Base-by-base conservation (phyloP, 2,888 invertebrate genomes). In the Hipparchia sbordonii region DNA sequence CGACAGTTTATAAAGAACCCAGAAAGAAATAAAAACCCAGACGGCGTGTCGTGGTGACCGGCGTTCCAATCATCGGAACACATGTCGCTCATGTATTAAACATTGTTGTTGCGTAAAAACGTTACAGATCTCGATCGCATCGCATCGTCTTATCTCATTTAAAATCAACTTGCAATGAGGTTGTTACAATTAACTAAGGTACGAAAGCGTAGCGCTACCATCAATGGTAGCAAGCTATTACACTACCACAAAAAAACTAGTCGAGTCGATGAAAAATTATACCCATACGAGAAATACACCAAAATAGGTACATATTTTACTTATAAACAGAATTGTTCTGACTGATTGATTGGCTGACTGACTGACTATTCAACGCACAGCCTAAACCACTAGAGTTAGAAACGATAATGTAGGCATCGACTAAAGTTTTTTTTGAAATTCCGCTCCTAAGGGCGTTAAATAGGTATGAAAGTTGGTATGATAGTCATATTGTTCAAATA, bases 31-130 rank as follows among this genome's bases (percentile, higher is more conserved):
- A 76, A 68, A 70, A 73, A 72, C 66, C 67, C 70, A 72, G 72
- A 76, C 72, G 67, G 57, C 68, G 75, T 73, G 75, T 76, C 77
- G 71, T 69, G 67, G 71, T 57, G 61, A 68, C 68, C 73, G 72
- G 74, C 74, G 69, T 70, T 72, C 67, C 70, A 68, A 75, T 75
- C 69, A 73, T 70, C 52, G 33, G 51, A 67, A 75, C 75, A 75
- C 71, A 67, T 75, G 73, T 71, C 72, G 65, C 51, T 70, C 66
- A 75, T 72, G 69, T 72, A 70, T 73, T 67, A 75, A 69, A 71
- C 75, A 75, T 74, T 52, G 9, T 59, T 23, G 2, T 9, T 23
- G 57, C 65, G 72, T 54, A 62, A 72, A 72, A 72, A 72, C 67
- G 46, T 54, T 52, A 48, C 60, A 33, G 46, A 65, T 71, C 59